Conservation (phyloP, 2,113 vertebrate genomes). For the Amphiprion percula region DNA sequence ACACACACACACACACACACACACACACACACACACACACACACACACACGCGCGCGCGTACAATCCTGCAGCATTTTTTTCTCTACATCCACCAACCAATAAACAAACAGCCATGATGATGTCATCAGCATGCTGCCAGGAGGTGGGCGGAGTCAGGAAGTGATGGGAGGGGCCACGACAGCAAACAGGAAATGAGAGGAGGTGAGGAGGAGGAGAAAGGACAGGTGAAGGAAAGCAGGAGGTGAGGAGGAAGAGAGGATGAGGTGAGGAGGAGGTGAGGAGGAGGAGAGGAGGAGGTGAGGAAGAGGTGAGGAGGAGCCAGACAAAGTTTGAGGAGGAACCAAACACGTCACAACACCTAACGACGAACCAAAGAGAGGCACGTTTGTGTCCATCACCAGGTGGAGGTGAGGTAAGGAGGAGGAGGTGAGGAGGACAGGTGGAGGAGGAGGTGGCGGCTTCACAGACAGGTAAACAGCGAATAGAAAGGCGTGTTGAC, state of each 20-base stretch:
- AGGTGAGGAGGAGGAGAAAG: background rate
- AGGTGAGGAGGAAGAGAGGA: too few relatives aligned
- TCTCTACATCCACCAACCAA: slow-evolving; percentile 18
- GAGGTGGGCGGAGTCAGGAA: slow-evolving; percentile 37
- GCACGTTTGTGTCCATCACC: slow-evolving; percentile 18
- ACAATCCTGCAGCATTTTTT: background rate
- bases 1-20: too few relatives aligned
- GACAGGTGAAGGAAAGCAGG: background rate
- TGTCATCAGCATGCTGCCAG: slow-evolving; percentile 67
- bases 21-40: slow-evolving; percentile 12
- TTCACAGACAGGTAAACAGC: slow-evolving; percentile 61
- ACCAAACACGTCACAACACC: slow-evolving; percentile 53
- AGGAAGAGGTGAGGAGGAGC: background rate
- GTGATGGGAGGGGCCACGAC: background rate
- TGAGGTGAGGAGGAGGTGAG: too few relatives aligned
- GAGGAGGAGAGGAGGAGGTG: background rate
- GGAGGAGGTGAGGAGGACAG: background rate
- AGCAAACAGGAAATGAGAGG: background rate
- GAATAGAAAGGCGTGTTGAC: slow-evolving; percentile 39
- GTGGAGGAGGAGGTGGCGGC: slow-evolving; percentile 16
- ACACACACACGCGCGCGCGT: slow-evolving; percentile 6
- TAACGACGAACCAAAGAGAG: slow-evolving; percentile 29
- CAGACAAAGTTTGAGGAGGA: slow-evolving; percentile 4
- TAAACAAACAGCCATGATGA: slow-evolving; percentile 47
- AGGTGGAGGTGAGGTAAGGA: background rate